A percentile compares a stretch with the other conserved stretches of the same genome.
Evolutionary conservation across 2,888 invertebrate species (phyloP).

Genomic region (Chironomus tentans): DNA sequence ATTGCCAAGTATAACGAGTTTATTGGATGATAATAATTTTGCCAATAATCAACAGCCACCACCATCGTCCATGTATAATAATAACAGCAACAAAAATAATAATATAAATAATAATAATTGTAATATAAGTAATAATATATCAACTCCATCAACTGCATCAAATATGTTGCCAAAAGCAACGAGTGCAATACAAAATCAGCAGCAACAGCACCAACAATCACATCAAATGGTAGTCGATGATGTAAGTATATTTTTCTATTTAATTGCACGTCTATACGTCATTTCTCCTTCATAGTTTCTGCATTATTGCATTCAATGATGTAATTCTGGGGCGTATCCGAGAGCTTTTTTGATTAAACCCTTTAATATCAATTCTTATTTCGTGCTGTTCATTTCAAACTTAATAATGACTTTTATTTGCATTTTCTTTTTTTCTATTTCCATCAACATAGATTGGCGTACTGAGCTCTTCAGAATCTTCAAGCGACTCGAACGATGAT

Average conservation of each 20-base stretch:
- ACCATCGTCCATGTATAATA: slow-evolving; percentile 28
- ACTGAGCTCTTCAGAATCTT: slow-evolving; percentile 39
- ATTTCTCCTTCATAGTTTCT: too few species aligned
- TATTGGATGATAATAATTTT: slow-evolving; percentile 47
- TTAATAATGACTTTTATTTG: slow-evolving; percentile 28
- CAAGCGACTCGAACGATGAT: slow-evolving; percentile 41
- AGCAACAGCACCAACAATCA: slow-evolving; percentile 30
- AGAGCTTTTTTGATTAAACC: too few species aligned
- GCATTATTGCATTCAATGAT: not conserved
- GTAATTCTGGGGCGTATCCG: slow-evolving; percentile 31
- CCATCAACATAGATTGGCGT: slow-evolving; percentile 33
- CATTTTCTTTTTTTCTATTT: too few species aligned
- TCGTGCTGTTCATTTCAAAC: slow-evolving; percentile 32
- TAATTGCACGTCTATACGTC: too few species aligned
- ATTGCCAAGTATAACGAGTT: slow-evolving; percentile 62
- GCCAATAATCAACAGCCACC: slow-evolving; percentile 32
- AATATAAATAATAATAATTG: not conserved
- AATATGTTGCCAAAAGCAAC: slow-evolving; percentile 19
- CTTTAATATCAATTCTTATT: not conserved
- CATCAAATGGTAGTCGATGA: slow-evolving; percentile 29
- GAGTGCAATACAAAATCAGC: slow-evolving; percentile 30
- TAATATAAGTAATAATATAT: slow-evolving; percentile 17
- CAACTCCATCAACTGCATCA: slow-evolving; percentile 10
- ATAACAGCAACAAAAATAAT: not conserved
- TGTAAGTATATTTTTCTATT: not conserved